Base-by-base conservation (phyloP, 2,113 vertebrate genomes). In the Sphaerodactylus townsendi region DNA sequence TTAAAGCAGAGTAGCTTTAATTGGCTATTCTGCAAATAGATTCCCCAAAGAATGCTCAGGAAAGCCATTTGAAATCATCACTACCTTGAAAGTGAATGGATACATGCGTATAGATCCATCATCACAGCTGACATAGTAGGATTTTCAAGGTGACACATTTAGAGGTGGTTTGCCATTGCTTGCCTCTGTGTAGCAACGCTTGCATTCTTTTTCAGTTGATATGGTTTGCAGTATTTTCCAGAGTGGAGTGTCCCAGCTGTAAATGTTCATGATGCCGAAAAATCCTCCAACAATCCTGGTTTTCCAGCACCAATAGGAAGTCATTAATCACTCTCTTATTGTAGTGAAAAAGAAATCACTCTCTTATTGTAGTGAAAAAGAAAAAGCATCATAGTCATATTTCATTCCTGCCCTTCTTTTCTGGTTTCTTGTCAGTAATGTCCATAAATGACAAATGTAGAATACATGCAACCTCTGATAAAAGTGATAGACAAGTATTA, bases 281-380 rank as follows among this genome's bases (percentile, higher is more conserved):
- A 37, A 98, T 94, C 83, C 92, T 93, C 0, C 79, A 94, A 28
- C 88, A 71, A 37, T 80, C 74, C 3, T 93, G 53, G 0, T 92
- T 89, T 85, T 98, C 96, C 8, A 95, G 85, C 71, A 95, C 94
- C 14, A 95, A 96, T 81, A 96, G 80, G 88, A 98, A 89, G 41
- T 96, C 81, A 28, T 96, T 79, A 82, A n/a, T n/a, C n/a, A n/a
- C n/a, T n/a, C n/a, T n/a, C n/a, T n/a, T n/a, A n/a, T n/a, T n/a
- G n/a, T n/a, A n/a, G n/a, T n/a, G n/a, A n/a, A n/a, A n/a, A n/a
- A n/a, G n/a, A n/a, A n/a, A 96, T 94, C 28, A 97, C 95, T 97
- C 96, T 97, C 0, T 93, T 79, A 79, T 97, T 95, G 77, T 96
- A 97, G 83, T 97, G 97, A 82, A 97, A 98, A 88, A 98, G 93